phyloP scores from a whole-genome alignment of 2,888 invertebrate species.

The Eledona agricola region DNA sequence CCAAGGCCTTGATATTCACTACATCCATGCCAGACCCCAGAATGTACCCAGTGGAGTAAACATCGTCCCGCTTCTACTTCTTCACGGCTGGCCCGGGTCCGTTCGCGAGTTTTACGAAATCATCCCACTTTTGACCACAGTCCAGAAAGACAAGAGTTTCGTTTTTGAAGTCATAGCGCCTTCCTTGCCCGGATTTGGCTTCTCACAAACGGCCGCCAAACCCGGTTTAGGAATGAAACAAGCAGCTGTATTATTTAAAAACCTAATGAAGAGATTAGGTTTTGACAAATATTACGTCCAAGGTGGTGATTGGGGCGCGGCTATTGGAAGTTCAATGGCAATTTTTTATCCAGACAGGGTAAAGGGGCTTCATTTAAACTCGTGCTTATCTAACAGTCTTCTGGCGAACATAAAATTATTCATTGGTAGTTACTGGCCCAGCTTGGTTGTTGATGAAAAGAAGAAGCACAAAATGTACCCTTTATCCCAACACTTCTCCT shows the following conservation, averaged over 20 bases:
- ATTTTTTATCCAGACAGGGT: slow-evolving; percentile 68
- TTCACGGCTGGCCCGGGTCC: slow-evolving; percentile 92
- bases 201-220: slow-evolving; percentile 66
- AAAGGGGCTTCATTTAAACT: slow-evolving; percentile 68
- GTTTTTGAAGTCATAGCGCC: slow-evolving; percentile 42
- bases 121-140: slow-evolving; percentile 34
- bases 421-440: slow-evolving; percentile 38
- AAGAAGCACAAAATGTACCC: slow-evolving; percentile 66
- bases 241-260: slow-evolving; percentile 68
- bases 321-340: slow-evolving; percentile 70
- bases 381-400: slow-evolving; percentile 62
- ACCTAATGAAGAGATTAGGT: slow-evolving; percentile 75
- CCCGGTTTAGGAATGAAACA: slow-evolving; percentile 69
- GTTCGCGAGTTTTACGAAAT: slow-evolving; percentile 77
- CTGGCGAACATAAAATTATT: slow-evolving; percentile 40
- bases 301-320: slow-evolving; percentile 85
- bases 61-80: slow-evolving; percentile 71
- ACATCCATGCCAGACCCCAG: slow-evolving; percentile 66
- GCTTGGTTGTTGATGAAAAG: slow-evolving; percentile 63
- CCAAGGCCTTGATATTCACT: slow-evolving; percentile 76
- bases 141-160: slow-evolving; percentile 25
- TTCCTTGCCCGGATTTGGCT: slow-evolving; percentile 45
- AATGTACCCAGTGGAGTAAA: slow-evolving; percentile 43
- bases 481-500: slow-evolving; percentile 56
- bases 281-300: slow-evolving; percentile 74